These are phyloP conservation scores for Salticus scenicus DNA, from an alignment of 2,888 invertebrate species.

Conservation along the genomic window DNA sequence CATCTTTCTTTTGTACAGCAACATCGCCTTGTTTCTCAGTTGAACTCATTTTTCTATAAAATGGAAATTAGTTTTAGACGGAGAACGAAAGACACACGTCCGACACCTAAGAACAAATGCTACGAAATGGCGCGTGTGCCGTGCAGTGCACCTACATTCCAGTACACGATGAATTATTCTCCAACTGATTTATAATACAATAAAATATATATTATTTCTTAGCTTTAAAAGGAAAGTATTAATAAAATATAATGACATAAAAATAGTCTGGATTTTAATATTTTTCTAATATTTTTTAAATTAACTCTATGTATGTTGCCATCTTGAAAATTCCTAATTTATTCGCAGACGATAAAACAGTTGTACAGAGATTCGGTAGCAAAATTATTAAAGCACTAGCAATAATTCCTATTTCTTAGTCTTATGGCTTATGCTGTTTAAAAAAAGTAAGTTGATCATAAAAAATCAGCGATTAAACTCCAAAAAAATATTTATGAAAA, in stretches of 20 bases:
- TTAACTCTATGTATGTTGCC: too few relatives aligned
- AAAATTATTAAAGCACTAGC: too few relatives aligned
- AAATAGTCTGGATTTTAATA: neutral
- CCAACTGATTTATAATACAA: neutral
- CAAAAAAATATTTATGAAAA: too few relatives aligned
- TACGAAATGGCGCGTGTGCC: constrained; percentile 48
- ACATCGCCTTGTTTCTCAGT: constrained; percentile 60
- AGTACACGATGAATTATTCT: neutral
- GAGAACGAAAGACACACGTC: constrained; percentile 16
- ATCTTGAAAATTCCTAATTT: too few relatives aligned
- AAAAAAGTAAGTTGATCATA: too few relatives aligned
- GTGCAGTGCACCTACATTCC: neutral
- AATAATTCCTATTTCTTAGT: too few relatives aligned
- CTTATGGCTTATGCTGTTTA: too few relatives aligned
- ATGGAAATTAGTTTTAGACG: neutral
- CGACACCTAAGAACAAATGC: constrained; percentile 44
- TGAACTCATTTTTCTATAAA: constrained; percentile 57
- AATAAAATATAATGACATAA: neutral
- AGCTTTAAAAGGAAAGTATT: neutral
- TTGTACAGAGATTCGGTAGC: too few relatives aligned
- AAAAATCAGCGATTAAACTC: too few relatives aligned
- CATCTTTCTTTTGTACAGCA: constrained; percentile 56
- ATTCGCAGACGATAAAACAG: too few relatives aligned
- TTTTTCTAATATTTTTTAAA: neutral
- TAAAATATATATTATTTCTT: neutral